Evolutionary conservation across 2,113 vertebrate species (phyloP).

Genomic region (Chitala chitala): DNA sequence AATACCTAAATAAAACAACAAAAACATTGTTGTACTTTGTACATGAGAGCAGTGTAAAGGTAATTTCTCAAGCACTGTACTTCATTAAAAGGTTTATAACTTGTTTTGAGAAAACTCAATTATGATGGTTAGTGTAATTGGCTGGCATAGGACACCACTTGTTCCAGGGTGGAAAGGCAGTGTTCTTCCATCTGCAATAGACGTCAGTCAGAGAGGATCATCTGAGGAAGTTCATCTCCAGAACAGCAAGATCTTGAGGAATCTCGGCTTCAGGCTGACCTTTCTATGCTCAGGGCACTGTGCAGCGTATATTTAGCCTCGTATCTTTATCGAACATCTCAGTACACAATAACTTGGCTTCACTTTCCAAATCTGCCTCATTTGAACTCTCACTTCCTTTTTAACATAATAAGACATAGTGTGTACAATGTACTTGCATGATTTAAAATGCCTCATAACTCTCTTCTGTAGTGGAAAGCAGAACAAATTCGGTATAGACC

Average conservation of each 20-base stretch:
- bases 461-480: too few relatives aligned
- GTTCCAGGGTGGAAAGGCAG: conserved; percentile 20
- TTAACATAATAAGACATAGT: too few relatives aligned
- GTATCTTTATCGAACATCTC: neutral
- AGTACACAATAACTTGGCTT: neutral
- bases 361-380: neutral
- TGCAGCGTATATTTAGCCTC: neutral
- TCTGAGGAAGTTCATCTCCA: neutral
- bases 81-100: conserved; percentile 46
- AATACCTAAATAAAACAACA: neutral
- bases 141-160: conserved; percentile 28
- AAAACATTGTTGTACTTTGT: conserved; percentile 17
- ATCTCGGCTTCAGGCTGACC: neutral
- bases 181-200: neutral
- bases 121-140: conserved; percentile 14
- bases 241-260: neutral
- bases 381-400: too few relatives aligned
- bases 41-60: conserved; percentile 21
- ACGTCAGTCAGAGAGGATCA: neutral
- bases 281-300: neutral
- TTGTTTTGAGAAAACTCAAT: conserved; percentile 44
- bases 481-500: too few relatives aligned
- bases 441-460: too few relatives aligned
- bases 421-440: too few relatives aligned
- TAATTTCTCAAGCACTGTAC: conserved; percentile 40